Conservation (phyloP, 2,888 invertebrate genomes). For the Stenchaetothrips biformis region DNA sequence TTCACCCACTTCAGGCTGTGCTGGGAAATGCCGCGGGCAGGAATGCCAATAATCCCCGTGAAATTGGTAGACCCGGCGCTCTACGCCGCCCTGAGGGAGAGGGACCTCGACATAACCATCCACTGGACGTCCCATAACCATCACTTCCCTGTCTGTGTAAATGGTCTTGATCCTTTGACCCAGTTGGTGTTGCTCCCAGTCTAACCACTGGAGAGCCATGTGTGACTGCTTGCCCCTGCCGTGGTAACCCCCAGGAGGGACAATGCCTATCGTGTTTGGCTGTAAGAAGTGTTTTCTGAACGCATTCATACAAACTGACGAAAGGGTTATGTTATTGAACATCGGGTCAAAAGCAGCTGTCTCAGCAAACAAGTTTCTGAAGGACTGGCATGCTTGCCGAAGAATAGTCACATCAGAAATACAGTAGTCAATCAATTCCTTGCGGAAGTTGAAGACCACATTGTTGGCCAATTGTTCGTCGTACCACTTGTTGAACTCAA, state of each 20-base stretch:
- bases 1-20: too few relatives aligned
- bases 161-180: slow-evolving; percentile 36
- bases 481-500: too few relatives aligned
- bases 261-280: slow-evolving; percentile 39
- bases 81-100: too few relatives aligned
- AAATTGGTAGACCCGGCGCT: slow-evolving; percentile 34
- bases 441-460: too few relatives aligned
- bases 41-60: slow-evolving; percentile 35
- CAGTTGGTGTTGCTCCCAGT: slow-evolving; percentile 32
- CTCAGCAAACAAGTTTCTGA: too few relatives aligned
- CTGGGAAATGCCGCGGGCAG: slow-evolving; percentile 24
- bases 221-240: slow-evolving; percentile 37
- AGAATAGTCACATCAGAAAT: too few relatives aligned
- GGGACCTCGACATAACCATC: slow-evolving; percentile 32
- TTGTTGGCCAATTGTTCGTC: too few relatives aligned
- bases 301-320: too few relatives aligned
- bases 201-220: slow-evolving; percentile 37
- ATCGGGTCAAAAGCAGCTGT: too few relatives aligned
- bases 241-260: slow-evolving; percentile 37
- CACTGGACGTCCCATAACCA: slow-evolving; percentile 32
- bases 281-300: slow-evolving; percentile 38
- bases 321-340: too few relatives aligned
- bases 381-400: too few relatives aligned
- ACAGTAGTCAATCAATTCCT: too few relatives aligned
- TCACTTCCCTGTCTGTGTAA: slow-evolving; percentile 35